phyloP scores from a whole-genome alignment of 2,113 vertebrate genomes.

The Larimichthys polyactis region DNA sequence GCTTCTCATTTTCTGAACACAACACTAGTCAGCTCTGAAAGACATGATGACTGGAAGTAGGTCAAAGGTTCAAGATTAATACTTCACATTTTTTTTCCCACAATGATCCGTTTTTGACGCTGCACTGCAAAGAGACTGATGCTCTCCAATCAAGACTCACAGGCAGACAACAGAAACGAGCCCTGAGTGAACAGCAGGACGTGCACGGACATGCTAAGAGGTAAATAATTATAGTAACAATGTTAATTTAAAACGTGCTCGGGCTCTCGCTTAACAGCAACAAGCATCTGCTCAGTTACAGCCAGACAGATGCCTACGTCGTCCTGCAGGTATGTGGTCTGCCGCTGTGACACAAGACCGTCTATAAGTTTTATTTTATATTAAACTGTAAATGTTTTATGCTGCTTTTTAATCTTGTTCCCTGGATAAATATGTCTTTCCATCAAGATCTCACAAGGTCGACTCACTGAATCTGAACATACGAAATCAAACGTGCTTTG shows the following conservation, averaged over 20 bases:
- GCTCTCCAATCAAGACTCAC: neutral
- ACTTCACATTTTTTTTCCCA: neutral
- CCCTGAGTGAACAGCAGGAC: neutral
- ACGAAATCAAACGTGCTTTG: neutral
- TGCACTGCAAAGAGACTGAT: neutral
- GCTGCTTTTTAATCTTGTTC: neutral
- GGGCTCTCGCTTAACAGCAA: conserved; percentile 1
- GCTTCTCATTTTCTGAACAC: neutral
- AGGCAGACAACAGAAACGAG: neutral
- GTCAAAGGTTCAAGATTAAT: neutral
- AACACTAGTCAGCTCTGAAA: neutral
- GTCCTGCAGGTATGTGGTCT: conserved; percentile 8
- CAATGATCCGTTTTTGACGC: neutral
- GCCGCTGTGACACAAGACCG: neutral
- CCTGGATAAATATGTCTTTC: neutral
- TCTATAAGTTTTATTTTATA: neutral
- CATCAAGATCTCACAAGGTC: neutral
- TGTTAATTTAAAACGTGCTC: neutral
- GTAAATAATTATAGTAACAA: neutral
- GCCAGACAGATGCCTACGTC: neutral
- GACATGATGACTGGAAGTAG: neutral
- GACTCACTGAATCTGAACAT: neutral
- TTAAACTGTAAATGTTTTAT: conserved; percentile 3
- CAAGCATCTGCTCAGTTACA: conserved; percentile 12
- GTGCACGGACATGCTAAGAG: neutral